These are phyloP conservation scores for Drosophila algonquin DNA, from an alignment of 2,888 invertebrate species.

Conservation along the genomic window DNA sequence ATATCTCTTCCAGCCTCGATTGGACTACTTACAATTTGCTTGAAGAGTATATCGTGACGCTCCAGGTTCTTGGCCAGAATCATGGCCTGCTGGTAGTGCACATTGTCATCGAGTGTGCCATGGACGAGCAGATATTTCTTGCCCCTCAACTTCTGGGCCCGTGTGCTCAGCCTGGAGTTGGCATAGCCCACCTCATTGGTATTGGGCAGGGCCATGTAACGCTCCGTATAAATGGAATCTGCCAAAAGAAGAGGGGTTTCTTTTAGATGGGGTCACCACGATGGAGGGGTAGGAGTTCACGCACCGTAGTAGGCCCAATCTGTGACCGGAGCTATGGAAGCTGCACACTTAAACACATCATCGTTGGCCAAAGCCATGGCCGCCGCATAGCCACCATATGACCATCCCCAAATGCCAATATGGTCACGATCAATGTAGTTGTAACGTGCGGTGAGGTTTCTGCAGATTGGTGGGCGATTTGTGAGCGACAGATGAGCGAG, in stretches of 20 bases:
- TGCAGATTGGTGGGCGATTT: conserved; percentile 82
- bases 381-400: conserved; percentile 97
- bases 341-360: conserved; percentile 94
- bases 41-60: conserved; percentile 93
- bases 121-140: conserved; percentile 96
- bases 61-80: conserved; percentile 94
- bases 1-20: no score
- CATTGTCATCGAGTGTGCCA: conserved; percentile 97
- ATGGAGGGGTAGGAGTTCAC: conserved; percentile 29
- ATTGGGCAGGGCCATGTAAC: conserved; percentile 95
- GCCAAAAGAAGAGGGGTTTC: conserved; percentile 15
- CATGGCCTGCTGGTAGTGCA: conserved; percentile 98
- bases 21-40: conserved; percentile 90
- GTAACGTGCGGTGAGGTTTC: conserved; percentile 86
- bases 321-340: conserved; percentile 97
- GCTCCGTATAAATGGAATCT: conserved; percentile 99
- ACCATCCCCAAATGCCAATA: conserved; percentile 99
- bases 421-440: conserved; percentile 91
- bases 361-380: conserved; percentile 94
- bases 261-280: fast-evolving
- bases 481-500: background rate
- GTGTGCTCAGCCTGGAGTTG: conserved; percentile 90
- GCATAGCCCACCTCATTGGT: conserved; percentile 91
- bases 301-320: conserved; percentile 98
- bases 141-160: conserved; percentile 86